Percentiles rank a stretch among this genome's conserved stretches.
Conservation (phyloP, 1,140 invertebrate genomes). For the Phthorimaea operculella region DNA sequence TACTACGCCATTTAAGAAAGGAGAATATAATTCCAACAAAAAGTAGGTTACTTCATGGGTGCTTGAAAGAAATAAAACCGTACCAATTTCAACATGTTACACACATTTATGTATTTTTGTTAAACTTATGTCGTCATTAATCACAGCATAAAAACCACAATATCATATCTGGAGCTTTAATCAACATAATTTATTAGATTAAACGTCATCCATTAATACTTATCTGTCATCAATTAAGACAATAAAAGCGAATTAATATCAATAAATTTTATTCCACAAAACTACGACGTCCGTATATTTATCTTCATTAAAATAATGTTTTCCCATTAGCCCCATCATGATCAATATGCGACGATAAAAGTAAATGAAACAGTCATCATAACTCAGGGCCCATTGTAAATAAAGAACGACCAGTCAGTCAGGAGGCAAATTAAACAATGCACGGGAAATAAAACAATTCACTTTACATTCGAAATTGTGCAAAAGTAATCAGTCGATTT, state of each 20-base stretch:
- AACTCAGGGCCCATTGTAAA: not conserved
- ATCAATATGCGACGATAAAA: constrained; percentile 3
- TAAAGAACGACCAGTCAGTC: constrained; percentile 1
- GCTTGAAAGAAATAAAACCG: not conserved
- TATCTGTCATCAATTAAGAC: too few relatives aligned
- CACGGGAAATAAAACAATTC: constrained; percentile 26
- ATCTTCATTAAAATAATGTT: not conserved
- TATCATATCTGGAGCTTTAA: too few relatives aligned
- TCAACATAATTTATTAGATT: too few relatives aligned
- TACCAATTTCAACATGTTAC: too few relatives aligned
- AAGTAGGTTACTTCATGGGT: not conserved
- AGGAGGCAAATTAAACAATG: constrained; percentile 24
- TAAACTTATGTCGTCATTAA: too few relatives aligned
- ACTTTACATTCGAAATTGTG: constrained; percentile 43
- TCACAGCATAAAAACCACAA: too few relatives aligned
- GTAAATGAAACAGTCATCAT: constrained; percentile 2
- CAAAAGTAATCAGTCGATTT: constrained; percentile 60
- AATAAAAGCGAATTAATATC: too few relatives aligned
- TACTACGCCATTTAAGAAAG: not conserved
- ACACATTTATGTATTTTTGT: too few relatives aligned
- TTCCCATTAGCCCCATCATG: not conserved
- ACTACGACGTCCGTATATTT: not conserved
- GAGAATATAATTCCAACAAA: not conserved
- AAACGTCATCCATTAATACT: too few relatives aligned
- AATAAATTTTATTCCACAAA: too few relatives aligned